Evolutionary conservation across 2,888 invertebrate genomes (phyloP), one percentile per base, ranked within the genome.

Genomic region (Mylabris sibirica): DNA sequence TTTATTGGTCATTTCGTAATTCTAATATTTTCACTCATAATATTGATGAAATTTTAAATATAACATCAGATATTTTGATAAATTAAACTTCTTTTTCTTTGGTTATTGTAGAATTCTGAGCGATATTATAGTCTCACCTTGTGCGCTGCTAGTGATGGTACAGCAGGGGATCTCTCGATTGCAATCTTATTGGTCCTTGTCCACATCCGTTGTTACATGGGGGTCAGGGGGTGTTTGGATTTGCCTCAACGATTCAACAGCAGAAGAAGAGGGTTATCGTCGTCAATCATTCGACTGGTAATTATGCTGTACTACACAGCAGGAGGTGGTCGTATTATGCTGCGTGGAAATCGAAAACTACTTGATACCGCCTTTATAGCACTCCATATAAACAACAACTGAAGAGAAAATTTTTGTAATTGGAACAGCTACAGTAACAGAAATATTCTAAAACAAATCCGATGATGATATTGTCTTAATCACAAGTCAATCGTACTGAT

Each of bases 261-360:
- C 3, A 30, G 30, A 30, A 30, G 30, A 30, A 44, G 74, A 77
- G 75, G 77, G 74, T 77, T 72, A 79, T 81, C 80, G 80, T 81
- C 81, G 80, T 81, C 81, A 80, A 81, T 81, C 81, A 81, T 77
- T 76, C 71, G 66, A 66, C 17, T 57, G 67, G 71, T 71, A 71
- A 73, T 71, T 73, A 71, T 69, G 64, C 65, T 49, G 59, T 60
- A 62, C 14, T 69, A 41, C 69, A 67, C 69, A 69, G 71, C 69
- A 74, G 75, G 75, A 78, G 74, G 77, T 72, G 75, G 72, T 74
- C 74, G 74, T 75, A 76, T 75, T 72, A 73, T 76, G 73, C 76
- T 75, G 76, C 74, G 79, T 76, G 78, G 75, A 79, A 78, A 79
- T 79, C 80, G 77, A 80, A 79, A 80, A 79, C 80, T 80, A 79